A percentile compares a stretch with the other conserved stretches of the same genome.
These are phyloP conservation scores for Branchipolynoe longqiensis DNA, from an alignment of 2,888 invertebrate species.

Conservation along the genomic window DNA sequence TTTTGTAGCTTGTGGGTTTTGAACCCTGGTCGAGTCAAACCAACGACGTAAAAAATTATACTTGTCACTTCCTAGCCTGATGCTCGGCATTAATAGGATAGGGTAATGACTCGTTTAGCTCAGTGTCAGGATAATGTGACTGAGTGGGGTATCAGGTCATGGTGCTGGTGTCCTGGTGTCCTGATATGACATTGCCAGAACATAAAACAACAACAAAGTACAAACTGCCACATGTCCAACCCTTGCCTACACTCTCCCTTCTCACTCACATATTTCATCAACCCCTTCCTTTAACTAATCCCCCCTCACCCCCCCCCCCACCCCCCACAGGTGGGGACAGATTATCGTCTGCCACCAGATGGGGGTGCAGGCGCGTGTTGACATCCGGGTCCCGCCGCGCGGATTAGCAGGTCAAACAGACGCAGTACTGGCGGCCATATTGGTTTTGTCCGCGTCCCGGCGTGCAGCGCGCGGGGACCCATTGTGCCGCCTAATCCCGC, in stretches of 20 bases:
- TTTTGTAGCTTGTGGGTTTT: no score
- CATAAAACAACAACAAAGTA: no score
- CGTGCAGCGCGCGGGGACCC: constrained; percentile 14
- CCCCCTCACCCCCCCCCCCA: not conserved
- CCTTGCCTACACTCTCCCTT: not conserved
- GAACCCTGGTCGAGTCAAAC: no score
- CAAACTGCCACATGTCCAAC: not conserved
- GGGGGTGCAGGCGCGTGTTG: not conserved
- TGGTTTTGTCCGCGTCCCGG: constrained; percentile 6
- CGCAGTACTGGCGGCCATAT: constrained; percentile 41
- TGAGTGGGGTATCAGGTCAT: no score
- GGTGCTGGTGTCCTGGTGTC: no score
- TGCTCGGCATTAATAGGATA: no score
- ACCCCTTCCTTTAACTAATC: not conserved
- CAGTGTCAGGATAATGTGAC: no score
- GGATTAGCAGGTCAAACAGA: constrained; percentile 51
- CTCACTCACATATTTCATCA: not conserved
- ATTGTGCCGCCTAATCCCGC: constrained; percentile 42
- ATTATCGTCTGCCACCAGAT: constrained; percentile 51
- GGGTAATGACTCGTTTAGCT: no score
- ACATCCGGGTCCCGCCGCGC: not conserved
- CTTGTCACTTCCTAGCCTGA: no score
- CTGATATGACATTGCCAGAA: no score
- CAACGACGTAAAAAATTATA: no score
- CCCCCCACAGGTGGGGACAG: not conserved